Base-by-base conservation (phyloP, 2,113 vertebrate species). In the Orthochromis malagaraziensis region DNA sequence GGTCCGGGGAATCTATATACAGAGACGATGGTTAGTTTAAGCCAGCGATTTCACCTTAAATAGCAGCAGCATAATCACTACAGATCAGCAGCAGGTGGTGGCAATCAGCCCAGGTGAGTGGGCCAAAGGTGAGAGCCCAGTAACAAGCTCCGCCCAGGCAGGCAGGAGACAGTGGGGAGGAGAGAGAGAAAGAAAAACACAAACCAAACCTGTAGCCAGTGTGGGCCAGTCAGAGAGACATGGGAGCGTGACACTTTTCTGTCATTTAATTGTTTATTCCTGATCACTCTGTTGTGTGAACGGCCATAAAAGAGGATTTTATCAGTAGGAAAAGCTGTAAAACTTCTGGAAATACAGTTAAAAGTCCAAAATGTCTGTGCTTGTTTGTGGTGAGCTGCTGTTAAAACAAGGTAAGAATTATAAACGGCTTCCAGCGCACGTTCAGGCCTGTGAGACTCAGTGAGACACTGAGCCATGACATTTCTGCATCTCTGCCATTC, bases 1-100 rank as follows among this genome's bases (percentile, higher is more conserved):
- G 57, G 26, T 4, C 14, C 2, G 0, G 14, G 17, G 57, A 0
- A 2, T 17, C 57, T 58, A 58, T 8, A 26, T 4, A 58, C 5
- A 58, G 7, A 57, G 55, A 58, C 8, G 2, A 58, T 58, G 57
- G 26, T 9, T 31, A 0, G 57, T 31, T 58, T 31, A 2, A 58
- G 57, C 57, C 49, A n/a, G 49, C 49, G 5, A 51, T 51, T 51
- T 51, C 49, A 51, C 9, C 26, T 31, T 6, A 9, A 58, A 17
- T 17, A 31, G 57, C 7, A 17, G 26, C 55, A 58, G 55, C 55
- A 4, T 55, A 55, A 24, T 55, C 53, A 29, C 55, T 58, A 29
- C 55, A 58, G 55, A 9, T 9, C 55, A 21, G 51, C 51, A 53
- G n/a, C 49, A n/a, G 51, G 51, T 53, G 51, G 51, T 21, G 51